These are phyloP conservation scores for Pinna nobilis DNA, from an alignment of 1,140 invertebrate species.

Conservation along the genomic window DNA sequence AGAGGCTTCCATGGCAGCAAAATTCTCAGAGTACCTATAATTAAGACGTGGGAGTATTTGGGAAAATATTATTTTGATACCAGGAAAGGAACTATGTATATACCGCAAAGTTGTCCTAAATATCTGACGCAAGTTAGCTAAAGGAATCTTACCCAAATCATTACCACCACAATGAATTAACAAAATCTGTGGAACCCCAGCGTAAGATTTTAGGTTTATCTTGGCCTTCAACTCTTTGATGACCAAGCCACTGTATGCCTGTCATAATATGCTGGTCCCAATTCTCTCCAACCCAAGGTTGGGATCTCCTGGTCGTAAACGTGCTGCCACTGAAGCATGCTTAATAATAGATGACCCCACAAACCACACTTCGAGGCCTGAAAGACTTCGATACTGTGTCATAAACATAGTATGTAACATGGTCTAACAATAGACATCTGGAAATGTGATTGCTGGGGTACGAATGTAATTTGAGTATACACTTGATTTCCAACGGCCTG, in stretches of 20 bases:
- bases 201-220: not conserved
- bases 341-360: too few relatives aligned
- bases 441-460: not conserved
- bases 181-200: not conserved
- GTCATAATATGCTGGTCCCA: too few relatives aligned
- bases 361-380: too few relatives aligned
- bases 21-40: not conserved
- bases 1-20: not conserved
- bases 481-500: conserved; percentile 25
- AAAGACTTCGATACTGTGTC: not conserved
- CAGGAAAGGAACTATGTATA: not conserved
- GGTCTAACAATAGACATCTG: not conserved
- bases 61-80: not conserved
- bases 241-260: not conserved
- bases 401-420: not conserved
- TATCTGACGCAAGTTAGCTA: not conserved
- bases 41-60: not conserved
- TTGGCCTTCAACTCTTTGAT: not conserved
- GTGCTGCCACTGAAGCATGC: not conserved
- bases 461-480: conserved; percentile 25
- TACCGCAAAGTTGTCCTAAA: not conserved
- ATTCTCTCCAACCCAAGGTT: not conserved
- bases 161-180: conserved; percentile 13
- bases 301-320: not conserved
- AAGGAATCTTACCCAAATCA: not conserved